A percentile compares a stretch with the other conserved stretches of the same genome.
These are phyloP conservation scores for Tetragonisca angustula DNA, from an alignment of 2,888 invertebrate species.

Conservation along the genomic window DNA sequence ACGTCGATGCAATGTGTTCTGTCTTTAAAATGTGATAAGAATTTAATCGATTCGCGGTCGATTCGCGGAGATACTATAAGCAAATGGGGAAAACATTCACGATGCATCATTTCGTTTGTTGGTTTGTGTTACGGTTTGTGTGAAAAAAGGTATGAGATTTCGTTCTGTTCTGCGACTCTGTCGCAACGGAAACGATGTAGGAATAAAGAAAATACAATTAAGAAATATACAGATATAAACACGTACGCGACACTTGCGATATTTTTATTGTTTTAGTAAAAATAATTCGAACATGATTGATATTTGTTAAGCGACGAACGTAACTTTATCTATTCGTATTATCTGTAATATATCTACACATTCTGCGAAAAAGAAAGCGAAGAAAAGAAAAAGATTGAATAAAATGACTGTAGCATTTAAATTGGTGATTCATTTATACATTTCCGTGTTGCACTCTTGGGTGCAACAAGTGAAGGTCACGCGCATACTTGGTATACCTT, in stretches of 20 bases:
- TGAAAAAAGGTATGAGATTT: neutral
- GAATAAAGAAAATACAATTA: slow-evolving; percentile 26
- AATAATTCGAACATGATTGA: slow-evolving; percentile 10
- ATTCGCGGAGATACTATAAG: neutral
- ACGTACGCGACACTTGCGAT: slow-evolving; percentile 49
- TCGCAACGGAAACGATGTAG: slow-evolving; percentile 12
- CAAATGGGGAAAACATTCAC: neutral
- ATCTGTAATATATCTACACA: slow-evolving; percentile 36
- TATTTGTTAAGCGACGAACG: slow-evolving; percentile 25
- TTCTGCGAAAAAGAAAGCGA: slow-evolving; percentile 2
- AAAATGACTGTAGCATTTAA: slow-evolving; percentile 8
- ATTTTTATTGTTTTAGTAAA: slow-evolving; percentile 52
- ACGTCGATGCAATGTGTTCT: neutral
- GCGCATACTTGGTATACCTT: too few relatives aligned
- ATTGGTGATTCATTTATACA: slow-evolving; percentile 1
- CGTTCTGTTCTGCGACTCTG: slow-evolving; percentile 1
- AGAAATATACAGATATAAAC: slow-evolving; percentile 42
- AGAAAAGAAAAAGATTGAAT: neutral
- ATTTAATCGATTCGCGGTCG: neutral
- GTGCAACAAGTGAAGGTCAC: slow-evolving; percentile 55
- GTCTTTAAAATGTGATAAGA: slow-evolving; percentile 29
- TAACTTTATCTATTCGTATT: slow-evolving; percentile 37
- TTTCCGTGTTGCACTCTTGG: neutral
- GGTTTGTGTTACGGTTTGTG: neutral
- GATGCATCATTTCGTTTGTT: slow-evolving; percentile 8